Evolutionary conservation across 2,113 vertebrate species (phyloP).

Genomic region (Oriolus oriolus): DNA sequence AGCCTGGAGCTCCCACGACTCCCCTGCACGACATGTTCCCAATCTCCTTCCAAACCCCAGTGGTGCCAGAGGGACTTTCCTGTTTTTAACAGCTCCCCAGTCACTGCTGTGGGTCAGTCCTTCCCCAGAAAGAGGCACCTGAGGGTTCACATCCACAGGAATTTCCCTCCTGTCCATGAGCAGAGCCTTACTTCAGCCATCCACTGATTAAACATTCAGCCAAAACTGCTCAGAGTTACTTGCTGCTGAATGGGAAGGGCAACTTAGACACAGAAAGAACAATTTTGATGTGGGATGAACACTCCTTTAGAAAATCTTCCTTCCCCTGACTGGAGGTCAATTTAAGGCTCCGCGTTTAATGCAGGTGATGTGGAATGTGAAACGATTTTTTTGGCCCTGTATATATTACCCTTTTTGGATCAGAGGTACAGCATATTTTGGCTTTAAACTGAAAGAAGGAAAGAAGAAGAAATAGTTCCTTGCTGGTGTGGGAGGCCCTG

Average conservation of each 20-base stretch:
- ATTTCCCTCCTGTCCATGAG: background rate
- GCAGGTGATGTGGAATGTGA: background rate
- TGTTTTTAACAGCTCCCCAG: background rate
- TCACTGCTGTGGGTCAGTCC: background rate
- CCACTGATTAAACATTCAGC: background rate
- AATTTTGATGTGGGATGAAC: background rate
- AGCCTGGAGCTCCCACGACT: background rate
- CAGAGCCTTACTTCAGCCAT: background rate
- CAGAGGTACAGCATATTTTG: background rate
- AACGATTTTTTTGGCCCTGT: background rate
- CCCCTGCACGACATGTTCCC: fast-evolving
- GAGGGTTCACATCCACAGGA: fast-evolving
- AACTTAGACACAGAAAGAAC: background rate
- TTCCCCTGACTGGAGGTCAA: background rate
- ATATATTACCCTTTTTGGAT: background rate
- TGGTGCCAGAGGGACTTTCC: fast-evolving
- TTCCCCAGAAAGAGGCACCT: background rate
- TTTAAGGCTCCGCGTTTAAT: background rate
- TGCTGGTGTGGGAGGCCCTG: background rate
- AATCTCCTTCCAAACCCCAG: background rate
- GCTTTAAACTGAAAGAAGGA: background rate
- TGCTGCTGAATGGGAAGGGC: background rate
- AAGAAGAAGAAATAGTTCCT: background rate
- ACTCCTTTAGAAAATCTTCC: background rate
- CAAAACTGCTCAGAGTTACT: background rate